These are phyloP conservation scores for Palaemon carinicauda DNA, from an alignment of 1,140 invertebrate species.

Conservation along the genomic window DNA sequence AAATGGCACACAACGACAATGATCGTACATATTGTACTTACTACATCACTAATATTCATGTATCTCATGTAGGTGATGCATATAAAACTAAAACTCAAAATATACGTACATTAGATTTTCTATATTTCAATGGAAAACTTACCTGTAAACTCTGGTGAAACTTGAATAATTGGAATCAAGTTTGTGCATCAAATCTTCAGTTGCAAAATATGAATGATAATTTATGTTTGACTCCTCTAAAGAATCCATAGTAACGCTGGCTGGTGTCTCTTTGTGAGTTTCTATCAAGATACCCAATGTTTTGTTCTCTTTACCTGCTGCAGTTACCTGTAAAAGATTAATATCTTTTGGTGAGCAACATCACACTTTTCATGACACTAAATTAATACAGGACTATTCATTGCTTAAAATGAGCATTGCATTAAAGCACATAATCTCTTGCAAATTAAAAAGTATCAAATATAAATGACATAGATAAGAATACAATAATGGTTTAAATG, in stretches of 20 bases:
- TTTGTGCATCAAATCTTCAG: constrained; percentile 33
- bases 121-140: neutral
- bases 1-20: too few species aligned
- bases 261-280: constrained; percentile 17
- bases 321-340: constrained; percentile 4
- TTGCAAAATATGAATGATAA: constrained; percentile 38
- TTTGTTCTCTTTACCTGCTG: constrained; percentile 27
- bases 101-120: too few species aligned
- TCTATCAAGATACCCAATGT: constrained; percentile 18
- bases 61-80: neutral
- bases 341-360: neutral
- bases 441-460: too few species aligned
- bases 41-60: too few species aligned
- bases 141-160: constrained; percentile 29
- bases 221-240: constrained; percentile 11
- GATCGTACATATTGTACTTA: too few species aligned
- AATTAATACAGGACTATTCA: neutral
- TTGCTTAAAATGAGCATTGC: neutral
- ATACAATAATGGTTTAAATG: too few species aligned
- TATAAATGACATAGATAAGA: too few species aligned
- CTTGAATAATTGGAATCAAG: constrained; percentile 23
- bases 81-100: neutral
- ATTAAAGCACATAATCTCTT: too few species aligned
- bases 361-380: neutral
- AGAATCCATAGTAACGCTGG: constrained; percentile 35